These are phyloP conservation scores for Sparidentex hasta DNA, from an alignment of 2,797 vertebrate species.

Conservation along the genomic window DNA sequence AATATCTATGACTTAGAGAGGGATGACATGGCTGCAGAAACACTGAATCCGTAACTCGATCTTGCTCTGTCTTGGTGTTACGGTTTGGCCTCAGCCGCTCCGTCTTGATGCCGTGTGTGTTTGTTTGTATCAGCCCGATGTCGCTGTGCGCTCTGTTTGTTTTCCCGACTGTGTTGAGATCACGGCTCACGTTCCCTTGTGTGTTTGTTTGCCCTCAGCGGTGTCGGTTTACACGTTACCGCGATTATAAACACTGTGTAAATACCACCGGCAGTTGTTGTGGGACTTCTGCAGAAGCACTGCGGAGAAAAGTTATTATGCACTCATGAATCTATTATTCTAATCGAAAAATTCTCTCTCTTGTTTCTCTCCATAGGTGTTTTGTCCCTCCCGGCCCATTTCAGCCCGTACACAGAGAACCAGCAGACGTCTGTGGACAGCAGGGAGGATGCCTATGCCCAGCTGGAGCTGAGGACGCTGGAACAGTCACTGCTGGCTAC, in stretches of 20 bases:
- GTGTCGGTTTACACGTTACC: slow-evolving; percentile 48
- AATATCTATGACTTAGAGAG: not conserved
- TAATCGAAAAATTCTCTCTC: slow-evolving; percentile 42
- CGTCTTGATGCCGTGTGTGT: slow-evolving; percentile 25
- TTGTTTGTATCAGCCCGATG: slow-evolving; percentile 57
- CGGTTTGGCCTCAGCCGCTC: not conserved
- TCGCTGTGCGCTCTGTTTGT: slow-evolving; percentile 53
- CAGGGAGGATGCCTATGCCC: slow-evolving; percentile 93
- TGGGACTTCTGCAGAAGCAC: slow-evolving; percentile 16
- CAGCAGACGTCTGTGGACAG: slow-evolving; percentile 88
- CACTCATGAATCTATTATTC: not conserved
- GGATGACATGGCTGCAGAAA: not conserved
- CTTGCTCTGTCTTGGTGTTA: not conserved
- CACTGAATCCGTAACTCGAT: not conserved
- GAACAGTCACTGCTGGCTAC: slow-evolving; percentile 97
- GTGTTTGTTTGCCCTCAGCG: slow-evolving; percentile 62
- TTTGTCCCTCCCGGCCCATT: slow-evolving; percentile 95
- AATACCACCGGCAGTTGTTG: slow-evolving; percentile 39
- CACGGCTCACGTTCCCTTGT: slow-evolving; percentile 39
- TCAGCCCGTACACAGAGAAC: slow-evolving; percentile 95
- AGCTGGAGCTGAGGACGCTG: slow-evolving; percentile 96
- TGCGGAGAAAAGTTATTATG: not conserved
- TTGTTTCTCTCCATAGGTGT: slow-evolving; percentile 86
- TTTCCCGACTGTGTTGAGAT: slow-evolving; percentile 53
- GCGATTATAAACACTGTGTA: slow-evolving; percentile 49